Evolutionary conservation across 2,797 vertebrate species (phyloP), one percentile per base, ranked within the genome.

Genomic region (Melanogrammus aeglefinus): DNA sequence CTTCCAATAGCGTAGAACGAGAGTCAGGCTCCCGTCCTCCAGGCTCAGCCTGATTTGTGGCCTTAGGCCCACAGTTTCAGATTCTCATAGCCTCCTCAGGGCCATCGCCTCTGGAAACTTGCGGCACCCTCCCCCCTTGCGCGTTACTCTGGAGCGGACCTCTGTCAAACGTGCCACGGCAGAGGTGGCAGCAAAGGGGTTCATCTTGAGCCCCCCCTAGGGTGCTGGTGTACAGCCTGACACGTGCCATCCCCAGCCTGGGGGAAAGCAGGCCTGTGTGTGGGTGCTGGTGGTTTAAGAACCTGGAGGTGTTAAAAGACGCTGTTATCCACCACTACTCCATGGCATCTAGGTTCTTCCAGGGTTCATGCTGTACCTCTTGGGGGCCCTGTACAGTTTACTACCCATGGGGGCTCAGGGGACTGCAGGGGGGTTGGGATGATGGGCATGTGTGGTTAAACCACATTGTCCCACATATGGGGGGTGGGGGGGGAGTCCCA

Each of bases 31-130:
- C 41, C 21, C n/a, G 78, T 72, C 31, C 24, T n/a, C 27, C 24
- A 14, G 39, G 76, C 57, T 80, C 24, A 7, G 29, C 8, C 69
- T 77, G 69, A 73, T 35, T 69, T 41, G 70, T 14, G 63, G 57
- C 41, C n/a, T 81, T 76, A 78, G 74, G 66, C 47, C 47, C 51
- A 75, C 72, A 80, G 16, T 75, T 74, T 13, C 76, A 85, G 29
- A 79, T 57, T 66, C 35, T 76, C 74, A 76, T 78, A 29, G 80
- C 75, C 5, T 79, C 80, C 72, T 71, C 31, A 79, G 41, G 10
- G 70, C 47, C 70, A 31, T 36, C 18, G 71, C 70, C 51, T 75
- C 66, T 35, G 66, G 74, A 75, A 80, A 6, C 1, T 12, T 6
- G 63, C 24, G 27, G 63, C 70, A 71, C 70, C 16, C 70, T 9